Base-by-base conservation (phyloP, 2,888 invertebrate species). In the Desoria tigrina region DNA sequence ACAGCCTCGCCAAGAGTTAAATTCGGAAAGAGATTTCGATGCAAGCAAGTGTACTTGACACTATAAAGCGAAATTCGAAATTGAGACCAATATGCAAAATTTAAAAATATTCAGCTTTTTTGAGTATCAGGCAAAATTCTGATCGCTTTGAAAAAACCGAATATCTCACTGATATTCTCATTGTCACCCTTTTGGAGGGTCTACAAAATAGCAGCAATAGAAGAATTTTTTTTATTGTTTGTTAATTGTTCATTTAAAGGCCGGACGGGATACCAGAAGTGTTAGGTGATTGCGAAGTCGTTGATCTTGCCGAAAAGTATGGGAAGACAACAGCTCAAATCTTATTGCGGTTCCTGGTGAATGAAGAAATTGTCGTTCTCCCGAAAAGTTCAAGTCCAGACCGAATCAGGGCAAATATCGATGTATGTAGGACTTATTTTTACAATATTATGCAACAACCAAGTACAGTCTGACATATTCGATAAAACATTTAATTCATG, bases 331-430 rank as follows among this genome's bases (percentile, higher is more conserved):
- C 89, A 0, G 91, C 91, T 3, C 93, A 94, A 80, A 81, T 90
- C 32, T 80, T 90, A 81, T 80, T 94, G 2, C 84, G 89, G 55
- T 87, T 88, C 80, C 82, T 86, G n/a, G 77, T 90, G 11, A 90
- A 93, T 79, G 85, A 85, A 53, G 88, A 87, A 11, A 80, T 92
- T 37, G 84, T 84, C 7, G 87, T 87, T 32, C 91, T 94, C 77
- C 93, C 94, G 4, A 94, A 94, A 80, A 93, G 92, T 79, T 88
- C 88, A 2, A 88, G 88, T 79, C 81, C 86, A 0, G 78, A 81
- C 7, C 84, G 93, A 68, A 85, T 94, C 23, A 83, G 84, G 77
- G 85, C 90, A 81, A 94, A 94, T 78, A 84, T 91, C 45, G 81
- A 45, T 45, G 45, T 45, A 18, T 11, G 45, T 45, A 18, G 45